Percentiles rank a stretch among this genome's conserved stretches.
Conservation (phyloP, 2,797 vertebrate species). For the Silurus aristotelis region DNA sequence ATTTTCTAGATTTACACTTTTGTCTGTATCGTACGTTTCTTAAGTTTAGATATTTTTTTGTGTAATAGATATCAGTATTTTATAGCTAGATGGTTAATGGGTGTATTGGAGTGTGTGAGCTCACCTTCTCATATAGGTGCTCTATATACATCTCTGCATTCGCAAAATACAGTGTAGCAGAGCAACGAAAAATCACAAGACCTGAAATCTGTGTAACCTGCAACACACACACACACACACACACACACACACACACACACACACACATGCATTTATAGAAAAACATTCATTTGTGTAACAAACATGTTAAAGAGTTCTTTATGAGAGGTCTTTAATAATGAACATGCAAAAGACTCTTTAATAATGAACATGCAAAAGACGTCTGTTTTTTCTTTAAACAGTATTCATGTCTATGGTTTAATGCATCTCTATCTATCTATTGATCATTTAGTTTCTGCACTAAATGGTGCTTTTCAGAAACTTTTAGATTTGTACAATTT, state of each 20-base stretch:
- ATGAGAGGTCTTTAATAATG: not conserved
- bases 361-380: not conserved
- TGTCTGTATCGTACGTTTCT: not conserved
- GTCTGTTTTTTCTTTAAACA: not conserved
- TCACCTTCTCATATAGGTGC: conserved; percentile 83
- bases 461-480: no score
- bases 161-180: conserved; percentile 90
- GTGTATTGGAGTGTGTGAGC: not conserved
- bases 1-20: not conserved
- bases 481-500: not conserved
- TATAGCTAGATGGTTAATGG: not conserved
- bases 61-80: not conserved
- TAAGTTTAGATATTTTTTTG: not conserved
- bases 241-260: conserved; percentile 7
- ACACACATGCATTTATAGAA: not conserved
- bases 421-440: not conserved
- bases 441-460: not conserved
- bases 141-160: conserved; percentile 90
- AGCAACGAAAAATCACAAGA: conserved; percentile 89
- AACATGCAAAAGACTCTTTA: not conserved
- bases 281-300: no score
- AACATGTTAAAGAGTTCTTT: not conserved
- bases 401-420: not conserved
- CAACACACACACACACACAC: conserved; percentile 23
- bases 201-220: conserved; percentile 83